phyloP scores from a whole-genome alignment of 2,888 invertebrate genomes.

The Escarpia spicata region DNA sequence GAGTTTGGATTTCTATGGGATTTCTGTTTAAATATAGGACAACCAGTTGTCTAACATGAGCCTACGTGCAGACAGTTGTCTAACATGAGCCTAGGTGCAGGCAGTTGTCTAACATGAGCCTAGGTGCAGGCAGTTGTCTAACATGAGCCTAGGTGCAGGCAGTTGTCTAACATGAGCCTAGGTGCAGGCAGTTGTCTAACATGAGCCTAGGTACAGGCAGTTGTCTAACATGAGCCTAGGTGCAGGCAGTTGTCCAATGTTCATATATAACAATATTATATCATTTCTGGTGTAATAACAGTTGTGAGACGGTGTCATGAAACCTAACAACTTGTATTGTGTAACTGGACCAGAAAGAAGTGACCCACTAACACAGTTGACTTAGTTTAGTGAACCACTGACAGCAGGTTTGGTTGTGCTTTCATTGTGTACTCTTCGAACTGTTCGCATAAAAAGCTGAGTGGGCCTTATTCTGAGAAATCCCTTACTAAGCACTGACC shows the following conservation, averaged over 20 bases:
- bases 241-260: no score
- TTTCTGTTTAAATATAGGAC: neutral
- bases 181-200: neutral
- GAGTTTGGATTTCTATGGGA: no score
- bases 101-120: neutral
- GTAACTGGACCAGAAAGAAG: no score
- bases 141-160: neutral
- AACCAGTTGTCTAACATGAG: neutral
- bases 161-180: neutral
- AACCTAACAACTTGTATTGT: no score
- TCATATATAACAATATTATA: no score
- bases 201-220: neutral
- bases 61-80: no score
- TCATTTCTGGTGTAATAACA: no score
- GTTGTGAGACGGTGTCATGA: no score
- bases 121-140: no score
- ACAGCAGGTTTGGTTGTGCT: neutral
- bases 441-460: neutral
- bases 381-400: neutral
- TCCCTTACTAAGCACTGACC: conserved; percentile 4
- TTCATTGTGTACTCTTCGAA: neutral
- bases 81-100: neutral
- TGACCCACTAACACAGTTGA: neutral
- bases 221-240: neutral
- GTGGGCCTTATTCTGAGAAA: neutral